phyloP scores from a whole-genome alignment of 2,797 vertebrate species.

The Xyrichtys novacula region DNA sequence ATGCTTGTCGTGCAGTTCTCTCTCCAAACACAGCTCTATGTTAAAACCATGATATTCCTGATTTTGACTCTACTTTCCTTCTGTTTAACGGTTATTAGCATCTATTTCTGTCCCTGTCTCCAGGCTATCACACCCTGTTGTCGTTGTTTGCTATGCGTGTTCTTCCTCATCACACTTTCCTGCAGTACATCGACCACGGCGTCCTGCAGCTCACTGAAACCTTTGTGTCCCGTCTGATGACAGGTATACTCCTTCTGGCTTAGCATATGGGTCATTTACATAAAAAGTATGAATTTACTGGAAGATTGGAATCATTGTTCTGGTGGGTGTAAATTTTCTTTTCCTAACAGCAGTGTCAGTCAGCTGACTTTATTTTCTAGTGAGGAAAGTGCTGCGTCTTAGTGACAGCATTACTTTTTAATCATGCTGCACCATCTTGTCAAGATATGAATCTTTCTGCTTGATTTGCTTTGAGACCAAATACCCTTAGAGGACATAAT shows the following conservation, averaged over 20 bases:
- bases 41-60: no score
- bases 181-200: slow-evolving; percentile 90
- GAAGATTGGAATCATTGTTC: not conserved
- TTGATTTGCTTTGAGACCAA: no score
- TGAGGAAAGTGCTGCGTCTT: no score
- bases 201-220: slow-evolving; percentile 90
- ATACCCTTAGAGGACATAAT: no score
- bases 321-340: not conserved
- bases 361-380: no score
- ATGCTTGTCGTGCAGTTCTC: no score
- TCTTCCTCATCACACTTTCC: slow-evolving; percentile 89
- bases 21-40: no score
- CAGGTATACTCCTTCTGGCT: slow-evolving; percentile 78
- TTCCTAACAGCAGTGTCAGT: not conserved
- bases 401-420: no score
- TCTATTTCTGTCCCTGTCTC: slow-evolving; percentile 13
- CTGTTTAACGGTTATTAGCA: no score
- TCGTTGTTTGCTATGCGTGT: slow-evolving; percentile 87
- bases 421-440: no score
- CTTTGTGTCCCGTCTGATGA: slow-evolving; percentile 87
- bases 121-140: slow-evolving; percentile 92
- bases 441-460: no score
- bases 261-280: not conserved
- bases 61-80: no score
- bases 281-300: not conserved